phyloP scores from a whole-genome alignment of 2,888 invertebrate species.

The Drosophila histrio region DNA sequence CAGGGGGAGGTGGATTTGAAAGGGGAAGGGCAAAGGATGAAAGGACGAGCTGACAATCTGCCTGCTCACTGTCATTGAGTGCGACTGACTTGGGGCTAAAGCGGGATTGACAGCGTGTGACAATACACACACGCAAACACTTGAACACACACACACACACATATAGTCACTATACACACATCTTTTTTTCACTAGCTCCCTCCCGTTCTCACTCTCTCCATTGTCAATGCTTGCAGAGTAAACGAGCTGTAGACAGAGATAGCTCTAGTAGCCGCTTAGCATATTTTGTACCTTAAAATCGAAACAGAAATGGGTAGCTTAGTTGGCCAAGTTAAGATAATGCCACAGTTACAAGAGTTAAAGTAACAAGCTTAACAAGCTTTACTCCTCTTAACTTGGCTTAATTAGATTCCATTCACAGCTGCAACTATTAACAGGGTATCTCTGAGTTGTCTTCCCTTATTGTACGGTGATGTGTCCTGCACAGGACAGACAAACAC shows the following conservation, averaged over 20 bases:
- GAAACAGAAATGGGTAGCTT: no score
- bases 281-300: constrained; percentile 38
- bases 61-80: constrained; percentile 56
- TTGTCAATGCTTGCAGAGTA: constrained; percentile 1
- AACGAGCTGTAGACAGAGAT: constrained; percentile 11
- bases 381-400: neutral
- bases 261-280: constrained; percentile 49
- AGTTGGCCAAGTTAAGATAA: neutral
- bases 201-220: neutral
- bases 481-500: constrained; percentile 43
- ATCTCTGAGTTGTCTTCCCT: neutral
- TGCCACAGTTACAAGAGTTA: neutral
- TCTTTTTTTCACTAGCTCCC: neutral
- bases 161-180: constrained; percentile 7
- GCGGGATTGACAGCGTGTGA: constrained; percentile 70
- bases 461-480: neutral
- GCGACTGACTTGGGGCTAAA: constrained; percentile 62
- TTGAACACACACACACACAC: constrained; percentile 25
- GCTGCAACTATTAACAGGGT: neutral
- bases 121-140: constrained; percentile 53
- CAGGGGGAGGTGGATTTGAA: neutral
- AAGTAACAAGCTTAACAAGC: neutral
- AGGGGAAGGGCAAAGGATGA: neutral
- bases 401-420: neutral
- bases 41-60: constrained; percentile 27